Evolutionary conservation across 1,140 invertebrate species (phyloP), one percentile per base, ranked within the genome.

Genomic region (Kradibia gibbosae): DNA sequence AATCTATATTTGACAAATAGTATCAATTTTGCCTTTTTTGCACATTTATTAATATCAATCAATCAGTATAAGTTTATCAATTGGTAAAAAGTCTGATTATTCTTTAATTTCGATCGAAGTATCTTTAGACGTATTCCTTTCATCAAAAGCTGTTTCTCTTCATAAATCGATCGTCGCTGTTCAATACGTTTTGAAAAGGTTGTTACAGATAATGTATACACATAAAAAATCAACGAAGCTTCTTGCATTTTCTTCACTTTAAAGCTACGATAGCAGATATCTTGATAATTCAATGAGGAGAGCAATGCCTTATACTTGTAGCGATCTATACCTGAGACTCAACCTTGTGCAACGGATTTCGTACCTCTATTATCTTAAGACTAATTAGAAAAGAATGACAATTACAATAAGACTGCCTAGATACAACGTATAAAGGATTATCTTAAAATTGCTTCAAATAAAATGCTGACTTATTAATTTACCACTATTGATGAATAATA

Each of bases 201-300:
- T 39, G 34, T 67, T 67, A n/a, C 62, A 39, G 62, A 67, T 67
- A 65, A 39, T 36, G 34, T 39, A 67, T n/a, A 50, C 42, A 48
- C 70, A 15, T 72, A 48, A 39, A 31, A 72, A 72, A 72, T 72
- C 70, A 50, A 72, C 25, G 25, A 48, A 25, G n/a, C 11, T 36
- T 72, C 70, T 28, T 25, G 17, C 70, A 10, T 53, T 62, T 82
- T 34, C 50, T 70, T 22, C 17, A 11, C 22, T 25, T 67, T 75
- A 85, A 80, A 83, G 83, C 75, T 48, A 50, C 42, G 70, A 72
- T 72, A 72, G 42, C 34, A 20, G 42, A 42, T 72, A 72, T 72
- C 70, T 72, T 10, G 8, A 28, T 48, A 45, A 8, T 28, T 72
- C n/a, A n/a, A 2, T 11, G 70, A 39, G 36, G 39, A 67, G 34